Conservation (phyloP, 2,113 vertebrate species). For the Corvus hawaiiensis region DNA sequence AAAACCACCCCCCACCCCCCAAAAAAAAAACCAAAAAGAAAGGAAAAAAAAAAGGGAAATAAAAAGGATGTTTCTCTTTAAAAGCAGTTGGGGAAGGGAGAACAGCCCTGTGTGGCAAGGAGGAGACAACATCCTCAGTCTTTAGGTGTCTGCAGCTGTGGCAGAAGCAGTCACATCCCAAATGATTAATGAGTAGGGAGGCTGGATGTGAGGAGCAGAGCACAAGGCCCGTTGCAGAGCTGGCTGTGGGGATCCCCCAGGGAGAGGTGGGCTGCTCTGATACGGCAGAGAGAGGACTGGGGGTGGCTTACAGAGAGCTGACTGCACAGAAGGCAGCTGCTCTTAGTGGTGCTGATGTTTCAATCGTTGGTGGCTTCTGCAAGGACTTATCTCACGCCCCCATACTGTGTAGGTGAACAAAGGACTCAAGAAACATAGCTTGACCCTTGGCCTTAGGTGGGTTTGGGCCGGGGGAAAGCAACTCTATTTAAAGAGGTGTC, state of each 20-base stretch:
- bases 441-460: background rate
- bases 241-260: background rate
- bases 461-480: background rate
- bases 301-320: background rate
- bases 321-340: background rate
- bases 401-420: background rate
- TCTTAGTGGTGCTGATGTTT: background rate
- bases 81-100: background rate
- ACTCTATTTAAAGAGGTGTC: background rate
- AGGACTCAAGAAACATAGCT: background rate
- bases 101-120: background rate
- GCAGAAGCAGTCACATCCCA: background rate
- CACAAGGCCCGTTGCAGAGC: background rate
- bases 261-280: background rate
- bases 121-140: background rate
- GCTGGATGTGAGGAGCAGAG: background rate
- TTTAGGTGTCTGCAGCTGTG: background rate
- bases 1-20: background rate
- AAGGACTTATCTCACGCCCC: background rate
- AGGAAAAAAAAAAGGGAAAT: too few relatives aligned
- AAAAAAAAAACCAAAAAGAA: too few relatives aligned
- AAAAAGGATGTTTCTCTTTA: background rate
- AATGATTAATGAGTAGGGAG: constrained; percentile 7
- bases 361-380: background rate
- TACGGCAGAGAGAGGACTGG: background rate